A percentile compares a stretch with the other conserved stretches of the same genome.
phyloP scores from a whole-genome alignment of 2,888 invertebrate genomes.

The Galeruca laticollis region DNA sequence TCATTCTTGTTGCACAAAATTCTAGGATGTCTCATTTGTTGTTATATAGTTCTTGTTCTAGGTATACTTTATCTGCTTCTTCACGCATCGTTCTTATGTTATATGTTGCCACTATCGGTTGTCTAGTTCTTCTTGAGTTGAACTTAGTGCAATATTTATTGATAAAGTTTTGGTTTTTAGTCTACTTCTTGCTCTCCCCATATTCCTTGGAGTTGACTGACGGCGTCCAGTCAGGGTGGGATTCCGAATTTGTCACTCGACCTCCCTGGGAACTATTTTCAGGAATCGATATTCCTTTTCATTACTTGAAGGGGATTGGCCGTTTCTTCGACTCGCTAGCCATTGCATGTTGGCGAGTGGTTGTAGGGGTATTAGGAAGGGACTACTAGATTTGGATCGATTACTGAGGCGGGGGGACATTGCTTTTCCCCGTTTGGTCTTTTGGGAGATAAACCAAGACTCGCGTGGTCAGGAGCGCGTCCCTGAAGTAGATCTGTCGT shows the following conservation, averaged over 20 bases:
- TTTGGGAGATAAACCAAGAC: background rate
- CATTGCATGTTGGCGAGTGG: background rate
- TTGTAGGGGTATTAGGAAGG: background rate
- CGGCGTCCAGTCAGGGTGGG: background rate
- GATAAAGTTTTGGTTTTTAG: background rate
- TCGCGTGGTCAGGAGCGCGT: too few species aligned
- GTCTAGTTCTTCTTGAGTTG: too few species aligned
- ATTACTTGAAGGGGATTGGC: too few species aligned
- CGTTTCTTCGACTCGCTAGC: background rate
- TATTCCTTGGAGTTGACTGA: background rate
- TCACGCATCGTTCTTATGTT: background rate
- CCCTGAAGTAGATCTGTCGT: too few species aligned
- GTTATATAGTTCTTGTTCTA: background rate
- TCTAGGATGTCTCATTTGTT: background rate
- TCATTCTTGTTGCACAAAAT: background rate
- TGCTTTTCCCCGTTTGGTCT: background rate
- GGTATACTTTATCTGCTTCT: too few species aligned
- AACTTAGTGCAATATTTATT: background rate
- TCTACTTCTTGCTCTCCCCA: too few species aligned
- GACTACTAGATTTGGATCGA: background rate
- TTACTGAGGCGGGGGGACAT: background rate
- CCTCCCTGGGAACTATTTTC: too few species aligned
- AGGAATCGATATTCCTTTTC: too few species aligned
- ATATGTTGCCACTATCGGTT: background rate
- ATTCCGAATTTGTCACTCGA: too few species aligned